Percentiles rank a stretch among this genome's conserved stretches.
Evolutionary conservation across 2,113 vertebrate species (phyloP).

Genomic region (Tachuris rubrigastra): DNA sequence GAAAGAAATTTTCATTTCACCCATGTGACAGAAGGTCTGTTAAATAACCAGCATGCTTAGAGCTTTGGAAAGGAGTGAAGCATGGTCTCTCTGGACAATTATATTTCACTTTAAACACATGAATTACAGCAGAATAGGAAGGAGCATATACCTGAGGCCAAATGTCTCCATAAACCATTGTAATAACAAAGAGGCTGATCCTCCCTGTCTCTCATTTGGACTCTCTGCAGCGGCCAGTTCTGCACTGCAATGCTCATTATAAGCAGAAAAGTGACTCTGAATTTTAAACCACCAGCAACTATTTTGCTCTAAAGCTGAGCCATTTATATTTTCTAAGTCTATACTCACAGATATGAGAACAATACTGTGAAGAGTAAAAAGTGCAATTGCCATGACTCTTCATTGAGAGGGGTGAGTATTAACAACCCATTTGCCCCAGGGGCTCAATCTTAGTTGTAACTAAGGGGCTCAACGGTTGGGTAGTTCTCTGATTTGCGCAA

Average conservation of each 20-base stretch:
- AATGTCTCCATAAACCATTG: not conserved
- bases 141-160: not conserved
- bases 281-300: not conserved
- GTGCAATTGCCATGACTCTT: not conserved
- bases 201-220: not conserved
- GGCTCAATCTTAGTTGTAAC: not conserved
- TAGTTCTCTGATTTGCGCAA: not conserved
- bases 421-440: not conserved
- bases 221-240: not conserved
- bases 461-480: not conserved
- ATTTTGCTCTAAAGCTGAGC: not conserved
- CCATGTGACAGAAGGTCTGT: not conserved
- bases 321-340: slow-evolving; percentile 23
- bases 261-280: not conserved
- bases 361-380: not conserved
- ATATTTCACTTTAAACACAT: not conserved
- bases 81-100: not conserved
- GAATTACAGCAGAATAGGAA: not conserved
- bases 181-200: not conserved
- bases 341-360: not conserved
- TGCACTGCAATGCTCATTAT: not conserved
- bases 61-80: not conserved
- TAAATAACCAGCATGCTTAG: not conserved
- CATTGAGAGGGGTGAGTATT: not conserved
- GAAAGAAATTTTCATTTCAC: slow-evolving; percentile 2